Conservation (phyloP, 2,888 invertebrate species). For the Artemia sinica region DNA sequence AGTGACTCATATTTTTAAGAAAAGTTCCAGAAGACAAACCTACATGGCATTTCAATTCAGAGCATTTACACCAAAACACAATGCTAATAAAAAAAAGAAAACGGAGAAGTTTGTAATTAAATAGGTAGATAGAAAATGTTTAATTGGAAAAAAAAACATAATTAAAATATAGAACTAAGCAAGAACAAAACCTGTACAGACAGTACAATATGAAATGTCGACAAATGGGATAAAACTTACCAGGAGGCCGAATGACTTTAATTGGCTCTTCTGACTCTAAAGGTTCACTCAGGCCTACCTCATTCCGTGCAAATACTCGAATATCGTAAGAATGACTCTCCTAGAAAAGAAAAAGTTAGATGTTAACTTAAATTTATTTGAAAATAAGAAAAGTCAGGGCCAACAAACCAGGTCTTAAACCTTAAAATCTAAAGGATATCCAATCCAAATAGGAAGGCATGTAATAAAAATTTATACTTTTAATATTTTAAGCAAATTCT, state of each 20-base stretch:
- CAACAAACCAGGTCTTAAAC: not conserved
- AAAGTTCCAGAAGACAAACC: too few relatives aligned
- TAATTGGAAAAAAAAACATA: too few relatives aligned
- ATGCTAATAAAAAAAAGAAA: too few relatives aligned
- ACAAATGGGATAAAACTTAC: constrained; percentile 36
- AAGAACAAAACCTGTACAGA: too few relatives aligned
- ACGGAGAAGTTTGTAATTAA: too few relatives aligned
- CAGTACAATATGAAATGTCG: too few relatives aligned
- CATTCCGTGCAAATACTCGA: constrained; percentile 75
- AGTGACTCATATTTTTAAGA: too few relatives aligned
- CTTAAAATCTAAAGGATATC: constrained; percentile 10
- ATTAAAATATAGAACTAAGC: too few relatives aligned
- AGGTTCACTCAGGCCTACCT: constrained; percentile 75
- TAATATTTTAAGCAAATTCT: not conserved
- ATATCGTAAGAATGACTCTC: constrained; percentile 75
- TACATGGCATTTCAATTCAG: too few relatives aligned
- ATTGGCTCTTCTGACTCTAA: constrained; percentile 77
- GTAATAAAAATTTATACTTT: not conserved
- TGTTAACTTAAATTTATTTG: not conserved
- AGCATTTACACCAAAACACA: too few relatives aligned
- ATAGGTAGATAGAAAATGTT: too few relatives aligned
- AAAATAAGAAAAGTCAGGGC: constrained; percentile 1
- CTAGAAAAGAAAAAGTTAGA: constrained; percentile 27
- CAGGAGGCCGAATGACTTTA: constrained; percentile 62
- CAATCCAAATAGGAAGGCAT: not conserved